Percentiles rank a stretch among this genome's conserved stretches.
phyloP scores from a whole-genome alignment of 2,113 vertebrate genomes.

The Lepidothrix coronata region DNA sequence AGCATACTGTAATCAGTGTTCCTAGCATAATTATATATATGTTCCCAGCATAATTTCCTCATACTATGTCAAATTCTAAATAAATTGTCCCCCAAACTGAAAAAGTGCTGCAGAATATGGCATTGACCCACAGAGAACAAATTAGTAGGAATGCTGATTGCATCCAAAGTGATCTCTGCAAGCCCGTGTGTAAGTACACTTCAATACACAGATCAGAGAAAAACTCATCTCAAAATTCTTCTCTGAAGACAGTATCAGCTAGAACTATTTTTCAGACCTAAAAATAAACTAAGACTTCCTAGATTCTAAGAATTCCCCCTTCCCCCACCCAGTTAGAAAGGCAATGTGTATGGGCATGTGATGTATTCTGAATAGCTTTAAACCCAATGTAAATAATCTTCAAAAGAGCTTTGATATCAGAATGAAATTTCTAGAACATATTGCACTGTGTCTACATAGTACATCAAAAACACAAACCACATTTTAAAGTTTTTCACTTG shows the following conservation, averaged over 20 bases:
- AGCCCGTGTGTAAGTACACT: rapidly evolving
- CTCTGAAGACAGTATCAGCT: neutral
- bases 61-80: neutral
- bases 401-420: neutral
- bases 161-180: neutral
- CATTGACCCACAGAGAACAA: neutral
- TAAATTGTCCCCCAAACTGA: neutral
- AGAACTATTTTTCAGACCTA: neutral
- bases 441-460: neutral
- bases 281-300: neutral
- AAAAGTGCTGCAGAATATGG: neutral
- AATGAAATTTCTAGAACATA: neutral
- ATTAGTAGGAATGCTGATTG: neutral
- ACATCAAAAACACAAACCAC: neutral
- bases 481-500: neutral
- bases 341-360: neutral
- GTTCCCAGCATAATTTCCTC: neutral
- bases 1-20: neutral
- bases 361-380: neutral
- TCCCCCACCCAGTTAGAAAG: neutral
- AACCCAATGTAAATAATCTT: neutral
- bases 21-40: neutral
- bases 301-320: neutral
- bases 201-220: neutral
- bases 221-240: neutral